Conservation (phyloP, 1,140 invertebrate species). For the Zaprionus inermis region DNA sequence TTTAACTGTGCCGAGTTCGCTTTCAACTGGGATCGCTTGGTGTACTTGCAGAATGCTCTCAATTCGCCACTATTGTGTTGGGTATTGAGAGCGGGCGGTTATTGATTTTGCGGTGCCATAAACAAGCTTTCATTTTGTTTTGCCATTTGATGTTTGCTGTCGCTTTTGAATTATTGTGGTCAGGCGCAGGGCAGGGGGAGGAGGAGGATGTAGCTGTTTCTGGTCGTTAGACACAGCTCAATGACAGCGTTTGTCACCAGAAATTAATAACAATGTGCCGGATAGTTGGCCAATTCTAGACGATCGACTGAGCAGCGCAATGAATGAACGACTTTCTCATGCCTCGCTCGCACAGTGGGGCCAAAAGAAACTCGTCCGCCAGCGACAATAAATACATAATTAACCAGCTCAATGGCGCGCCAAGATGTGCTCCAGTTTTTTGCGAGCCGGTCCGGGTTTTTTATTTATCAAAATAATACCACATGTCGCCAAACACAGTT, state of each 20-base stretch:
- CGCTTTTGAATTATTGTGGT: conserved; percentile 54
- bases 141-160: conserved; percentile 60
- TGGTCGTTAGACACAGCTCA: conserved; percentile 74
- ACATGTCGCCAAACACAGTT: neutral
- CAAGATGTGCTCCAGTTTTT: conserved; percentile 36
- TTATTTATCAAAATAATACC: neutral
- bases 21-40: neutral
- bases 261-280: conserved; percentile 80
- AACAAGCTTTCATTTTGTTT: conserved; percentile 74
- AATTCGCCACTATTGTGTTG: conserved; percentile 27
- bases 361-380: conserved; percentile 59
- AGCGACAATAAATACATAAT: conserved; percentile 50
- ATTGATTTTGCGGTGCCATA: conserved; percentile 75
- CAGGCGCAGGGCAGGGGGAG: conserved; percentile 23
- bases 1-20: neutral
- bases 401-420: conserved; percentile 7
- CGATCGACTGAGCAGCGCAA: conserved; percentile 11
- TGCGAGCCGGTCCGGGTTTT: neutral
- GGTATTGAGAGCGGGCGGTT: conserved; percentile 58
- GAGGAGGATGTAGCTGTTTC: conserved; percentile 43
- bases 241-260: conserved; percentile 78
- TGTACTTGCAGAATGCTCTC: conserved; percentile 47
- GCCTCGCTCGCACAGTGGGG: conserved; percentile 43
- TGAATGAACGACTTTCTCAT: conserved; percentile 56
- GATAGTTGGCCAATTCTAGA: conserved; percentile 75